Conservation (phyloP, 2,888 invertebrate genomes). For the Scaeva pyrastri region DNA sequence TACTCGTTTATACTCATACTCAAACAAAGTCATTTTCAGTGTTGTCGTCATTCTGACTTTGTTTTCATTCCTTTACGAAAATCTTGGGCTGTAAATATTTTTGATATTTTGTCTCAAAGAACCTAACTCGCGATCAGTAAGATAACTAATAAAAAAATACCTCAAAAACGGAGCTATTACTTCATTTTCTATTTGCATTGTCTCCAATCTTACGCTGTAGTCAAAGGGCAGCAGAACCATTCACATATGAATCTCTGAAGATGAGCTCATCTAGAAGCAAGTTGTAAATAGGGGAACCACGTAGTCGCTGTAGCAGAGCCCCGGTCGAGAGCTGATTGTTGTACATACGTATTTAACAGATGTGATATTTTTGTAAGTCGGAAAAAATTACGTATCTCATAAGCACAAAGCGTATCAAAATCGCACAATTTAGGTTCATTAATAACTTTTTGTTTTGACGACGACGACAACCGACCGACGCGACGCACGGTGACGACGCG, state of each 20-base stretch:
- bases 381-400: constrained; percentile 21
- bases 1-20: too few species aligned
- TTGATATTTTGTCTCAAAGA: too few species aligned
- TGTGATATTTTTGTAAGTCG: constrained; percentile 31
- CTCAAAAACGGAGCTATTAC: not conserved
- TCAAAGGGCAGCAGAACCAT: not conserved
- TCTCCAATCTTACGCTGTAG: constrained; percentile 38
- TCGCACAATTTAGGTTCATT: constrained; percentile 54
- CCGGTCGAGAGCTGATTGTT: not conserved
- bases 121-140: too few species aligned
- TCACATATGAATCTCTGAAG: constrained; percentile 21
- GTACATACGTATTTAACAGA: constrained; percentile 13
- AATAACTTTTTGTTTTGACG: constrained; percentile 55
- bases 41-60: too few species aligned
- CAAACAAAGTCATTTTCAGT: not conserved
- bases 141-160: not conserved
- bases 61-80: too few species aligned
- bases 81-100: too few species aligned
- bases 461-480: not conserved
- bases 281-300: constrained; percentile 49
- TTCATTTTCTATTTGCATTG: constrained; percentile 22
- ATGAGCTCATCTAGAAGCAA: constrained; percentile 49
- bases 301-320: not conserved
- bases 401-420: constrained; percentile 17
- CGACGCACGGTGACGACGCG: too few species aligned